A percentile compares a stretch with the other conserved stretches of the same genome.
Conservation (phyloP, 2,113 vertebrate genomes). For the Rafetus swinhoei region DNA sequence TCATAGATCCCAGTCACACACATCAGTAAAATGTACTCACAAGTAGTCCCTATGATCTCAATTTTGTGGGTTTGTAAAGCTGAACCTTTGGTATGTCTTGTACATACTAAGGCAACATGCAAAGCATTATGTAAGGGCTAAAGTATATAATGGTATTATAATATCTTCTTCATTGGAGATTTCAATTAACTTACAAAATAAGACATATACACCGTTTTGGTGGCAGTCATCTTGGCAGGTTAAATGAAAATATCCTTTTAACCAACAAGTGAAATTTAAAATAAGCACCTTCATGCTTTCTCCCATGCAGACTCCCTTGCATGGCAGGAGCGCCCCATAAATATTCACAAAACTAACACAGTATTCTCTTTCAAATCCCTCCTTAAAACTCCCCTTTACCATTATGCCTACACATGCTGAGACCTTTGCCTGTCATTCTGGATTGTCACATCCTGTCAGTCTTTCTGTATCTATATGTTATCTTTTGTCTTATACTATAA, state of each 20-base stretch:
- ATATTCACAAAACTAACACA: neutral
- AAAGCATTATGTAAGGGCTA: neutral
- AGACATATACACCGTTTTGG: neutral
- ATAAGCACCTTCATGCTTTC: rapidly evolving
- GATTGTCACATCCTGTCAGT: neutral
- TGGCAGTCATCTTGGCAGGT: neutral
- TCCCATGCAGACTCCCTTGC: neutral
- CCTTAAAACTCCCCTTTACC: neutral
- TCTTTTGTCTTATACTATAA: neutral
- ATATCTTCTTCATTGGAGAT: neutral
- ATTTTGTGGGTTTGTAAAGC: neutral
- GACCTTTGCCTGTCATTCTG: neutral
- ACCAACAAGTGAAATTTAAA: neutral
- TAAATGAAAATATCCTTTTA: neutral
- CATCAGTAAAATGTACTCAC: neutral
- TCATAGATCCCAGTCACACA: neutral
- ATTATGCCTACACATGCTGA: neutral
- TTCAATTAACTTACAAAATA: neutral
- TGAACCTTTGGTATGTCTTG: neutral
- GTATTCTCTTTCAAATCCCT: neutral
- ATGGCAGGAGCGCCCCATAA: neutral
- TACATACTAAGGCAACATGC: neutral
- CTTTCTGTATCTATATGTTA: neutral
- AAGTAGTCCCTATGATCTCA: neutral
- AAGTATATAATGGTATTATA: neutral